Evolutionary conservation across 2,888 invertebrate species (phyloP), one percentile per base, ranked within the genome.

Genomic region (Dusona sp.): DNA sequence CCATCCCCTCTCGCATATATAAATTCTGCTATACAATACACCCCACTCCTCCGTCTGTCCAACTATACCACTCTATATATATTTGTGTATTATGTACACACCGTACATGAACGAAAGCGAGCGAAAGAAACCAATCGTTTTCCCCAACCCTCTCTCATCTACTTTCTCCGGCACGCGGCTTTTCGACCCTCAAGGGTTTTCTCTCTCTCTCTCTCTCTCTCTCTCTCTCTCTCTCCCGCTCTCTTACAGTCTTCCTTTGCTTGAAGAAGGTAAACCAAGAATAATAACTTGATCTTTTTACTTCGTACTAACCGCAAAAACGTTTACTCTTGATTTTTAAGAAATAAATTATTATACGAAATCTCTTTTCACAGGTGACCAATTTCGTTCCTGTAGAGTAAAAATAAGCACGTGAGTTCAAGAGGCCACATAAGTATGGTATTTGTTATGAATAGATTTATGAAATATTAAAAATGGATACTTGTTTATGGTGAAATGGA

Each of bases 41-140:
- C 67, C 29, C 57, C 33, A 8, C 65, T 79, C 45, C 48, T 45
- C 22, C 68, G 25, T 70, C 42, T 38, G 79, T 45, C 42, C n/a
- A 48, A 65, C 45, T 65, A 51, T 25, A 48, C 38, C 45, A 64
- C 45, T 22, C 25, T 70, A 19, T 70, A 48, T 61, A 19, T 13
- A 48, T 67, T 48, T 19, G 48, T 48, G 61, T 29, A 72, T 48
- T 48, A 19, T 72, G 48, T 51, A 54, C 70, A 75, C 22, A 85
- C 65, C 57, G 85, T 75, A 83, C 67, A 87, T 29, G 48, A 77
- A 68, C 72, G 85, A 85, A 75, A 79, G 73, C 80, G 70, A 83
- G 77, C 79, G 84, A 87, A 85, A 80, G 89, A 87, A 87, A 90
- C 87, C 86, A 89, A 87, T 84, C 87, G 67, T 83, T 68, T 87